Evolutionary conservation across 2,797 vertebrate genomes (phyloP), one percentile per base, ranked within the genome.

Genomic region (Melopsittacus undulatus): DNA sequence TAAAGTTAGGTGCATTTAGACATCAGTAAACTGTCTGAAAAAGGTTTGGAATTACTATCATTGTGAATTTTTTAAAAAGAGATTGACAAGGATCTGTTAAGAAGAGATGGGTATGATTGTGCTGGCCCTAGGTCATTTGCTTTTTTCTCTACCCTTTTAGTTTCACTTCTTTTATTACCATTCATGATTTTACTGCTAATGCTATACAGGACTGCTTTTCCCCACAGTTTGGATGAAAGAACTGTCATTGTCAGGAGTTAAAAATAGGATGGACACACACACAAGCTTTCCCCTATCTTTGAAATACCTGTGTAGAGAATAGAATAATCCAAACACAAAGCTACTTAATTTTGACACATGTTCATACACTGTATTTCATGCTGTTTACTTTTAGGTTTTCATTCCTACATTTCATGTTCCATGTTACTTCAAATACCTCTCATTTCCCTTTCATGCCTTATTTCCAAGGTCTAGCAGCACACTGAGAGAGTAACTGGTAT

Each of bases 381-480:
- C 23, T 70, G n/a, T 91, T 92, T 95, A 27, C 45, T 89, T 94
- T 87, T 75, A 92, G 40, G 21, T 62, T 89, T 89, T 92, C 27
- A 54, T 81, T 91, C n/a, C 46, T 40, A 77, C 22, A 45, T 89
- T 92, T 92, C 13, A 14, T 62, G 16, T 81, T 83, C 67, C 32
- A 57, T 2, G 0, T 62, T 57, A 46, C 49, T 91, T 80, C 82
- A 93, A 54, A 67, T 46, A 87, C 30, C 38, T 72, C 56, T 27
- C 27, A 72, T 85, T 92, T 94, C 43, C 32, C 34, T 89, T 83
- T 87, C 18, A n/a, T 72, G 66, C 10, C 46, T 81, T 87, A 36
- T 75, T 93, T 92, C 45, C 49, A 89, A 83, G 38, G 84, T 69
- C 38, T 92, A 23, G 72, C 38, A 63, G 18, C 66, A 36, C 20